Evolutionary conservation across 2,113 vertebrate species (phyloP).

Genomic region (Siniperca chuatsi): DNA sequence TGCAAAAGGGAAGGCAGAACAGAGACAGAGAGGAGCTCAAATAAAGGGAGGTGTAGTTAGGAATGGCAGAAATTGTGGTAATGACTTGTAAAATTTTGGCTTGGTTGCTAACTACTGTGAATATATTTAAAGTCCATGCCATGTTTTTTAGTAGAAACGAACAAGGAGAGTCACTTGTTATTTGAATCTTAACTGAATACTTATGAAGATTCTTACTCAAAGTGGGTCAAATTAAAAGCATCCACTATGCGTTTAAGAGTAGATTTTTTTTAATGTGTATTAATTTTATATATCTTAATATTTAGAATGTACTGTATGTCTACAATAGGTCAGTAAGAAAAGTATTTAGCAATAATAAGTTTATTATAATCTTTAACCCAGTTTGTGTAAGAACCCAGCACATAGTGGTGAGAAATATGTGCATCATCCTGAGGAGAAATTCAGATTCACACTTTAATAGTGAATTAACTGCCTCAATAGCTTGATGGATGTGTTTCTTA

Average conservation of each 20-base stretch:
- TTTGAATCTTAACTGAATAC: conserved; percentile 30
- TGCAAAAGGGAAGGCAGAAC: conserved; percentile 92
- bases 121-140: conserved; percentile 23
- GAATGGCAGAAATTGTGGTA: conserved; percentile 65
- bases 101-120: conserved; percentile 58
- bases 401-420: conserved; percentile 46
- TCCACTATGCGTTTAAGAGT: background rate
- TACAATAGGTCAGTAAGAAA: background rate
- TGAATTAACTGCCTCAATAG: conserved; percentile 82
- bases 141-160: conserved; percentile 11
- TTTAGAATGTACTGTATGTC: background rate
- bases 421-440: conserved; percentile 61
- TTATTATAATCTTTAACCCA: background rate
- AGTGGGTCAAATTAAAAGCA: conserved; percentile 5
- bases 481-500: conserved; percentile 86
- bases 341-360: background rate
- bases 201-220: conserved; percentile 3
- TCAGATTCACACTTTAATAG: conserved; percentile 72
- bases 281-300: conserved; percentile 2
- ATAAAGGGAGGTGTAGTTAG: conserved; percentile 59
- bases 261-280: background rate
- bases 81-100: conserved; percentile 68
- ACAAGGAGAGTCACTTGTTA: background rate
- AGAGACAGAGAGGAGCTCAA: conserved; percentile 78
- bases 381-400: conserved; percentile 31